Conservation (phyloP, 2,797 vertebrate species). For the Neomorphus geoffroyi region DNA sequence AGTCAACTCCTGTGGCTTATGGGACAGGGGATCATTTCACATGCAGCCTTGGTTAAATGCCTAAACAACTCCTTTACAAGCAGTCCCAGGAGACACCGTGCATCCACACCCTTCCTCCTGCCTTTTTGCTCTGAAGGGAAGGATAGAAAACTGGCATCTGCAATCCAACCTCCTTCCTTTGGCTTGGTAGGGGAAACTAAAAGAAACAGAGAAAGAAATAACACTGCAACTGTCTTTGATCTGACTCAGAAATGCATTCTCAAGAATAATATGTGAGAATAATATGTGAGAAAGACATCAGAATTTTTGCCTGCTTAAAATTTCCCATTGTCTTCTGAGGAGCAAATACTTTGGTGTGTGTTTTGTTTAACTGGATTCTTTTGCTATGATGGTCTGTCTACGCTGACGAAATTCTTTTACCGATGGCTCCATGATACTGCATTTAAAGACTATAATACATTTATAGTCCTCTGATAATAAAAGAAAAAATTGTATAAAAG, state of each 20-base stretch:
- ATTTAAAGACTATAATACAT: constrained; percentile 38
- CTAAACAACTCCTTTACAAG: no score
- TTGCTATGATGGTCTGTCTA: constrained; percentile 61
- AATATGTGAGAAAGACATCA: not conserved
- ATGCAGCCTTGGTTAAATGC: no score
- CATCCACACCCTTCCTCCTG: no score
- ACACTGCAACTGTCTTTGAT: not conserved
- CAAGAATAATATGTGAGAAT: not conserved
- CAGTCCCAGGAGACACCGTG: no score
- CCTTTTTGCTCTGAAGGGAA: not conserved
- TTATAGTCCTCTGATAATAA: constrained; percentile 11
- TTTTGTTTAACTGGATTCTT: constrained; percentile 64
- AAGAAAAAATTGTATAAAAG: not conserved
- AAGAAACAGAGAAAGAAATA: not conserved
- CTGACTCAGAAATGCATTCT: not conserved
- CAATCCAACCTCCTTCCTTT: not conserved
- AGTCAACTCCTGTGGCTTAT: not conserved
- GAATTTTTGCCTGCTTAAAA: not conserved
- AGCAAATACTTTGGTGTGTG: constrained; percentile 39
- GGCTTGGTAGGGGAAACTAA: not conserved
- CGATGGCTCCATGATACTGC: constrained; percentile 33
- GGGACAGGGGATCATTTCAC: not conserved
- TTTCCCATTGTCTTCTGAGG: constrained; percentile 56
- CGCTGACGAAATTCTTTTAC: constrained; percentile 29
- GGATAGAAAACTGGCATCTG: not conserved